Evolutionary conservation across 2,797 vertebrate species (phyloP).

Genomic region (Protonibea diacanthus): DNA sequence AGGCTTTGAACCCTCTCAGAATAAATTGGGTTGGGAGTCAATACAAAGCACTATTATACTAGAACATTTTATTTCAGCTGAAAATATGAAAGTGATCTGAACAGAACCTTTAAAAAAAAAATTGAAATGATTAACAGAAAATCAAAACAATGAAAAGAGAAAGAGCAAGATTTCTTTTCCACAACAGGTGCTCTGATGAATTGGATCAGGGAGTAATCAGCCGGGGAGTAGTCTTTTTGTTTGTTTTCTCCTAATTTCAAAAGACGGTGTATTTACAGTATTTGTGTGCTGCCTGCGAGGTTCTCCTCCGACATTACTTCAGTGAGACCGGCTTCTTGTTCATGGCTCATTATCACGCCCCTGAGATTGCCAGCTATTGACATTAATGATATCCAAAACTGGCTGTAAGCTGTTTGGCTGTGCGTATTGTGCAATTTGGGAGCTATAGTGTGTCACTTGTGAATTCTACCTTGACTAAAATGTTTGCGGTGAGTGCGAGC

Average conservation of each 20-base stretch:
- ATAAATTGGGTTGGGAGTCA: slow-evolving; percentile 27
- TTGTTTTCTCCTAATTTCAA: slow-evolving; percentile 47
- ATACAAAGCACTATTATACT: neutral
- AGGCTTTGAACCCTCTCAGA: slow-evolving; percentile 32
- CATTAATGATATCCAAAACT: slow-evolving; percentile 63
- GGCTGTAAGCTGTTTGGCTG: slow-evolving; percentile 48
- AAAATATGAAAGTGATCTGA: slow-evolving; percentile 42
- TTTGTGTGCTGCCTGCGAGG: slow-evolving; percentile 25
- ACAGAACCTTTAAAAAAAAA: slow-evolving; percentile 16
- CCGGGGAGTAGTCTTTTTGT: slow-evolving; percentile 15
- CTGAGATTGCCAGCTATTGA: slow-evolving; percentile 54
- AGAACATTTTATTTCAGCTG: slow-evolving; percentile 24
- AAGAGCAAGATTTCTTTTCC: slow-evolving; percentile 9
- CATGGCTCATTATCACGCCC: slow-evolving; percentile 58
- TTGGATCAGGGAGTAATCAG: slow-evolving; percentile 16
- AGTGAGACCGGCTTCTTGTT: slow-evolving; percentile 39
- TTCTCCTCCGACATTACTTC: slow-evolving; percentile 42
- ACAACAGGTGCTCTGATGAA: slow-evolving; percentile 38
- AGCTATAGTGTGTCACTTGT: slow-evolving; percentile 27
- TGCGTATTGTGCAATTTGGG: slow-evolving; percentile 36
- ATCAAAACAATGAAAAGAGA: slow-evolving; percentile 18
- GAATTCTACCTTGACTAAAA: slow-evolving; percentile 43
- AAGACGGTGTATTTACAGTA: slow-evolving; percentile 45
- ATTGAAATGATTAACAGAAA: slow-evolving; percentile 21
- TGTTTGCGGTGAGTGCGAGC: slow-evolving; percentile 8